Evolutionary conservation across 2,113 vertebrate species (phyloP).

Genomic region (Lepus americanus): DNA sequence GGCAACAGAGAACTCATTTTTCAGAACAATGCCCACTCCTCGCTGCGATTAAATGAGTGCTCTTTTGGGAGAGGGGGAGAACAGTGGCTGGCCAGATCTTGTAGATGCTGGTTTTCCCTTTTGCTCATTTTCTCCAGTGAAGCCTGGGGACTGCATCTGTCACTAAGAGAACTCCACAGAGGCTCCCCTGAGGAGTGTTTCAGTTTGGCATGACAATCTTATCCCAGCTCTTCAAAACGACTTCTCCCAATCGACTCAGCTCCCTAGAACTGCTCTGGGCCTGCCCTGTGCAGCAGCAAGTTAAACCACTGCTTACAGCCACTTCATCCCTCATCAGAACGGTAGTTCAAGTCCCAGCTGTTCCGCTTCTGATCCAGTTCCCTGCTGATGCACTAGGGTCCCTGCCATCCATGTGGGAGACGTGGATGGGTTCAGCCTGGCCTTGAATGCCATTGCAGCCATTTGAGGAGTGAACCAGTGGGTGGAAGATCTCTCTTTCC

Average conservation of each 20-base stretch:
- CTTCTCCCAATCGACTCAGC: too few species aligned
- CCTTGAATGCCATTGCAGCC: too few species aligned
- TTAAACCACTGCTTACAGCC: too few species aligned
- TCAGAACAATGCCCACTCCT: background rate
- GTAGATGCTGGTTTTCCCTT: background rate
- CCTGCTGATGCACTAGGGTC: too few species aligned
- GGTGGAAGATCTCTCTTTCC: too few species aligned
- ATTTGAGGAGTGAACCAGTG: too few species aligned
- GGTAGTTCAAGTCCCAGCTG: too few species aligned
- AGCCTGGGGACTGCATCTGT: background rate
- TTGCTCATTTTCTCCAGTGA: background rate
- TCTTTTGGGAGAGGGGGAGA: background rate
- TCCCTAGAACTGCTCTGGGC: background rate
- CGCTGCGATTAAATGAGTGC: background rate
- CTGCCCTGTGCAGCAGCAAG: too few species aligned
- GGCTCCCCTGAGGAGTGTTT: background rate
- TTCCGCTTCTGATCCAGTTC: too few species aligned
- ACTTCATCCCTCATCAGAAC: too few species aligned
- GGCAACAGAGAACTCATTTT: background rate
- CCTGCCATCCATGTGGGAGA: too few species aligned
- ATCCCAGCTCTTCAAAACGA: background rate
- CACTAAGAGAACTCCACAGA: background rate
- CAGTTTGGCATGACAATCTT: background rate
- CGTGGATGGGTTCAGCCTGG: too few species aligned
- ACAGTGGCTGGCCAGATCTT: background rate